Evolutionary conservation across 2,797 vertebrate species (phyloP), one percentile per base, ranked within the genome.

Genomic region (Peromyscus attwateri): DNA sequence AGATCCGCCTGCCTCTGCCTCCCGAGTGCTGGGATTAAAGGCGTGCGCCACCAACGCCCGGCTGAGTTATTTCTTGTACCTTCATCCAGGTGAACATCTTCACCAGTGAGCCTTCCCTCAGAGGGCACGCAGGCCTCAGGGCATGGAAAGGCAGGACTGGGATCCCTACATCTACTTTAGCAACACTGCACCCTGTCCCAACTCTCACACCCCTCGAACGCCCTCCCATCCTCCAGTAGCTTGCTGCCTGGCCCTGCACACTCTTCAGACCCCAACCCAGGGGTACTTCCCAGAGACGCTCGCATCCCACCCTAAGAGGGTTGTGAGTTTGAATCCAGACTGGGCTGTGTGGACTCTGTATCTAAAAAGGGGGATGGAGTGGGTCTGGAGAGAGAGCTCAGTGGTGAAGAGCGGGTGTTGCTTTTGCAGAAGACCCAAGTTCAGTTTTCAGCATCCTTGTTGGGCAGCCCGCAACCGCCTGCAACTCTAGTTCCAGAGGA

Each of bases 171-270:
- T 87, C 66, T 52, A 25, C 66, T 37, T 87, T 37, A 70, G 31
- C 46, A 31, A 21, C n/a, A 40, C 37, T 62, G 34, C 12, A 71
- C 60, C 82, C 49, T 3, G 52, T 27, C 31, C 12, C 1, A 3
- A 37, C 37, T 7, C 23, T 13, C 16, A 5, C 83, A 10, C 11
- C 37, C 62, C 19, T 60, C 40, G 14, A 31, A 21, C 6, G 0
- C 71, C 6, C 25, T 40, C 23, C 76, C 25, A 21, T 46, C 40
- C 49, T 68, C 19, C 27, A 9, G 4, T 3, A 46, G 57, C 14
- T 40, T 34, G 37, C 49, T n/a, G 34, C 75, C 2, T 71, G 21
- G 3, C 19, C 11, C 0, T 27, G 2, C 0, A 6, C 55, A 49
- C 17, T 76, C n/a, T 70, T 13, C 1, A 29, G 34, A 62, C 25